These are phyloP conservation scores for Caiman crocodilus DNA, from an alignment of 2,797 vertebrate genomes.

Conservation along the genomic window DNA sequence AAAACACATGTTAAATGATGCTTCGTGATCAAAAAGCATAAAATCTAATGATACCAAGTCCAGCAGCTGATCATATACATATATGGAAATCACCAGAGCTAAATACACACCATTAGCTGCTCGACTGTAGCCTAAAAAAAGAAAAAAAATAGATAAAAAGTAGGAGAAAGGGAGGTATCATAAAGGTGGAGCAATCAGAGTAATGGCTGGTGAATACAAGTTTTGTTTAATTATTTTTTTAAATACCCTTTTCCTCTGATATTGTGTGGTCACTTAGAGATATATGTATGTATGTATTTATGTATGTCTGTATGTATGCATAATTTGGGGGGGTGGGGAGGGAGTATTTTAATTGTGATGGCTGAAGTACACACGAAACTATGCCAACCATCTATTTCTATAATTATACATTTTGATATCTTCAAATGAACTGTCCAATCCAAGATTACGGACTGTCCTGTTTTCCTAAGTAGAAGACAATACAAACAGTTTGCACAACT, in stretches of 20 bases:
- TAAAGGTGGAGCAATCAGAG: not conserved
- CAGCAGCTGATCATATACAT: not conserved
- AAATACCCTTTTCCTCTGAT: not conserved
- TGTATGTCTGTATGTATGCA: too few relatives aligned
- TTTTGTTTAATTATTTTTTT: not conserved
- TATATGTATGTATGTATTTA: too few relatives aligned
- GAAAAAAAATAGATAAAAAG: not conserved
- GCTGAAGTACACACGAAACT: not conserved
- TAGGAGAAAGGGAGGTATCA: not conserved
- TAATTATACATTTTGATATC: not conserved
- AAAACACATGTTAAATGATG: not conserved
- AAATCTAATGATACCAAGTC: not conserved
- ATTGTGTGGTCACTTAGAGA: too few relatives aligned
- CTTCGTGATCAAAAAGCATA: not conserved
- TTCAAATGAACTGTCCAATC: not conserved
- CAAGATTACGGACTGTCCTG: not conserved
- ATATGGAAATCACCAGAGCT: not conserved
- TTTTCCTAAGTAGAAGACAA: not conserved
- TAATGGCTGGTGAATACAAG: accelerated
- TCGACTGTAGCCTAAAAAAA: not conserved
- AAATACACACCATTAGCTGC: not conserved
- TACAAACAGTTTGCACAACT: not conserved
- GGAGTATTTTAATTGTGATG: not conserved
- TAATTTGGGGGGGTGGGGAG: too few relatives aligned
- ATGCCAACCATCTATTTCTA: not conserved